Evolutionary conservation across 2,113 vertebrate genomes (phyloP).

Genomic region (Halichoeres trimaculatus): DNA sequence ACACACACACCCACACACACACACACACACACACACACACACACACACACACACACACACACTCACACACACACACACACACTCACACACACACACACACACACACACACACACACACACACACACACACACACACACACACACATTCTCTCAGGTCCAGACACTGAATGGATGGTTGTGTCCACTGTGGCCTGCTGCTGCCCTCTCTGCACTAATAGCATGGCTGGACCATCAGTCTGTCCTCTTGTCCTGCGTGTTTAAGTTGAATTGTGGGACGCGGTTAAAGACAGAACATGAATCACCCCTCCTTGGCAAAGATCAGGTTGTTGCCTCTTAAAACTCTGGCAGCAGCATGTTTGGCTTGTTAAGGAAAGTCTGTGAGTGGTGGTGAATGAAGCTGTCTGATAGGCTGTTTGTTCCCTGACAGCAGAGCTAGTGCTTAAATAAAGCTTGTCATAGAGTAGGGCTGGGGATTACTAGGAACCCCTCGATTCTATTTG

Average conservation of each 20-base stretch:
- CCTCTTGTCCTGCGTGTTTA: not conserved
- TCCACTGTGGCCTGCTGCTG: not conserved
- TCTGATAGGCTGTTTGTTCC: not conserved
- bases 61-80: too few relatives aligned
- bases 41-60: too few relatives aligned
- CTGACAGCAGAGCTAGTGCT: not conserved
- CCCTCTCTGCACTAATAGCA: not conserved
- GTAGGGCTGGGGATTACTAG: too few relatives aligned
- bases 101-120: too few relatives aligned
- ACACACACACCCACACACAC: not conserved
- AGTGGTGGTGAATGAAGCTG: not conserved
- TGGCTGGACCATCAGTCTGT: not conserved
- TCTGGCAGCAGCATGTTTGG: not conserved
- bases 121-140: too few relatives aligned
- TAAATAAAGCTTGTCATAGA: not conserved
- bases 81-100: too few relatives aligned
- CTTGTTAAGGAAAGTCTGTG: not conserved
- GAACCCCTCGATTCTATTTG: too few relatives aligned
- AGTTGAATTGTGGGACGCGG: not conserved
- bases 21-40: too few relatives aligned
- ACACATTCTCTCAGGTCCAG: conserved; percentile 11
- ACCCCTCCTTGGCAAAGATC: too few relatives aligned
- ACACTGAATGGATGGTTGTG: conserved; percentile 11
- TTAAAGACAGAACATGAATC: too few relatives aligned
- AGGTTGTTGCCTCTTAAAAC: not conserved